phyloP scores from a whole-genome alignment of 2,888 invertebrate species.

The Drosophila nigricruria region DNA sequence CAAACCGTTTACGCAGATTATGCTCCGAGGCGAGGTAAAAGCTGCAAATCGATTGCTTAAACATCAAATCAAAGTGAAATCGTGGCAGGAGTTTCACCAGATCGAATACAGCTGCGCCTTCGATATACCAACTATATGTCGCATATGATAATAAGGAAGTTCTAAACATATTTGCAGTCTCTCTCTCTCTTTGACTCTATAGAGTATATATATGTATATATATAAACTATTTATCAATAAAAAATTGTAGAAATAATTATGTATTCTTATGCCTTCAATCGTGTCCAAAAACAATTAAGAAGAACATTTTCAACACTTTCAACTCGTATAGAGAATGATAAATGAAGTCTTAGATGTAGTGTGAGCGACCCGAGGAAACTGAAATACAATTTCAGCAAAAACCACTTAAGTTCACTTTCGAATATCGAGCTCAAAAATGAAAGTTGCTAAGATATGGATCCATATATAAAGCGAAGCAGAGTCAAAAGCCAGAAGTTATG shows the following conservation, averaged over 20 bases:
- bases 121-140: background rate
- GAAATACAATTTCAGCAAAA: conserved; percentile 20
- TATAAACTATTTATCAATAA: background rate
- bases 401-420: conserved; percentile 67
- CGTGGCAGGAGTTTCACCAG: conserved; percentile 45
- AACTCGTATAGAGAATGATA: conserved; percentile 1
- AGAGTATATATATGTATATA: too few relatives aligned
- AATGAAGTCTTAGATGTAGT: conserved; percentile 4
- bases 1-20: conserved; percentile 63
- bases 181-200: too few relatives aligned
- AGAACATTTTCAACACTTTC: conserved; percentile 36
- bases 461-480: conserved; percentile 1
- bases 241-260: background rate
- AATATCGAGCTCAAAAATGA: conserved; percentile 62
- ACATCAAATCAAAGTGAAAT: conserved; percentile 50
- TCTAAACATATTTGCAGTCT: too few relatives aligned
- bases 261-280: background rate
- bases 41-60: conserved; percentile 39
- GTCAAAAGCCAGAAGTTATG: conserved; percentile 25
- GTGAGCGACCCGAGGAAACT: conserved; percentile 30
- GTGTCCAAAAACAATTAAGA: conserved; percentile 1
- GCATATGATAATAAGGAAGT: background rate
- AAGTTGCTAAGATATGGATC: conserved; percentile 52
- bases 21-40: conserved; percentile 36
- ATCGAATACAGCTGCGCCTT: conserved; percentile 9